Conservation (phyloP, 2,888 invertebrate species). For the Tetragonisca angustula region DNA sequence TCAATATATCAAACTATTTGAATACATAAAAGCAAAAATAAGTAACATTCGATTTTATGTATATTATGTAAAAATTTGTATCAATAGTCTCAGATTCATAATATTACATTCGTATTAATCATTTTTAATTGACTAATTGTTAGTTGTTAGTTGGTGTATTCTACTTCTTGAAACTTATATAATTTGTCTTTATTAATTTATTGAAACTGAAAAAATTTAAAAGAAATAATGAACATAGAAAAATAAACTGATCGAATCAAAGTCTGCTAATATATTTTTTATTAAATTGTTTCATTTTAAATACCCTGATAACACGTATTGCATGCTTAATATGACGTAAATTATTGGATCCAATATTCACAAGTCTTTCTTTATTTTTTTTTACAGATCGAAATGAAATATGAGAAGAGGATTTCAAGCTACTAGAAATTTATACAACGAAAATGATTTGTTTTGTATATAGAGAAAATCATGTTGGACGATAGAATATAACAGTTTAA, state of each 20-base stretch:
- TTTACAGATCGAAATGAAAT: constrained; percentile 79
- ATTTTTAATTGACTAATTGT: not conserved
- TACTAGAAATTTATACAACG: constrained; percentile 71
- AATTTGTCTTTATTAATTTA: not conserved
- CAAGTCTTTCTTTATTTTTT: constrained; percentile 58
- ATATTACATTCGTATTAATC: not conserved
- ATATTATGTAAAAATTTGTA: not conserved
- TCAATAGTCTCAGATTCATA: not conserved
- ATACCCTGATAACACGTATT: not conserved
- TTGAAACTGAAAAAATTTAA: not conserved
- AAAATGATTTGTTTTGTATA: constrained; percentile 72
- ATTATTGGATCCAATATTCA: constrained; percentile 6
- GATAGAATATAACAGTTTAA: constrained; percentile 44
- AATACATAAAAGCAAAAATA: not conserved
- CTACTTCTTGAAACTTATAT: not conserved
- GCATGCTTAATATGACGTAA: not conserved
- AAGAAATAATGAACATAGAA: not conserved
- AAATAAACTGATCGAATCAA: not conserved
- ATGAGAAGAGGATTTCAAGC: constrained; percentile 60
- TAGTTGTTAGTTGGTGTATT: not conserved
- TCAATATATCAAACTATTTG: not conserved
- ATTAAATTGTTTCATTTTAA: not conserved
- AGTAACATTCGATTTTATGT: not conserved
- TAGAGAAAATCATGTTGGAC: constrained; percentile 69
- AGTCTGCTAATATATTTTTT: not conserved